Conservation (phyloP, 2,888 invertebrate species). For the Scaptomyza parva region DNA sequence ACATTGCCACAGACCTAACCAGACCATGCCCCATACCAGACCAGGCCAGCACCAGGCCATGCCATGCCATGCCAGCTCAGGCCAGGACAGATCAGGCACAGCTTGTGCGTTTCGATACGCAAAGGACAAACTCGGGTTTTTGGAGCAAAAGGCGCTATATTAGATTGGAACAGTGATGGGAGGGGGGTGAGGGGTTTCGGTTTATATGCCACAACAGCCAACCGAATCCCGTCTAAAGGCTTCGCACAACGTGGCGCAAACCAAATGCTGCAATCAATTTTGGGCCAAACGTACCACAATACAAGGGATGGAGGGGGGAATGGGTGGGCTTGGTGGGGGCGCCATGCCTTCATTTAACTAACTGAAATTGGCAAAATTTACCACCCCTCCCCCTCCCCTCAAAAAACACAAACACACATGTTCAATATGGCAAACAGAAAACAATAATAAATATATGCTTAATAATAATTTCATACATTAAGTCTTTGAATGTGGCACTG, state of each 20-base stretch:
- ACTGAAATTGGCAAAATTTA: conserved; percentile 66
- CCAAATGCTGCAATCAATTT: conserved; percentile 61
- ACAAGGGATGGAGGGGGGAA: no score
- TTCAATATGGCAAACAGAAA: conserved; percentile 59
- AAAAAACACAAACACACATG: neutral
- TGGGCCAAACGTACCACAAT: neutral
- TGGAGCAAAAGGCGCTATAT: conserved; percentile 26
- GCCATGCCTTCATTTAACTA: conserved; percentile 69
- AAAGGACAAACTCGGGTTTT: conserved; percentile 4
- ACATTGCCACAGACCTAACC: conserved; percentile 2
- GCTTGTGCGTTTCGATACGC: conserved; percentile 34
- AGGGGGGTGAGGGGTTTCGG: neutral
- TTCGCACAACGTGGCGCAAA: conserved; percentile 29
- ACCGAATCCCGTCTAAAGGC: conserved; percentile 40
- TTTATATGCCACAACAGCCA: conserved; percentile 27
- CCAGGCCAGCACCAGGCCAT: conserved; percentile 7
- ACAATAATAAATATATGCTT: conserved; percentile 69
- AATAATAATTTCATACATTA: conserved; percentile 70
- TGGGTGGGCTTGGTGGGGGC: neutral
- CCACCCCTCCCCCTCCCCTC: neutral
- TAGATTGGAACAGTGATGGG: conserved; percentile 5
- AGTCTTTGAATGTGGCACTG: conserved; percentile 33
- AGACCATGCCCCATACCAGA: neutral
- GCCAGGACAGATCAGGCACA: conserved; percentile 2
- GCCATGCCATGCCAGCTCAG: neutral